Evolutionary conservation across 23 tunicate genomes (phyloP), one percentile per base, ranked within the genome.

Genomic region (Oikopleura dioica): DNA sequence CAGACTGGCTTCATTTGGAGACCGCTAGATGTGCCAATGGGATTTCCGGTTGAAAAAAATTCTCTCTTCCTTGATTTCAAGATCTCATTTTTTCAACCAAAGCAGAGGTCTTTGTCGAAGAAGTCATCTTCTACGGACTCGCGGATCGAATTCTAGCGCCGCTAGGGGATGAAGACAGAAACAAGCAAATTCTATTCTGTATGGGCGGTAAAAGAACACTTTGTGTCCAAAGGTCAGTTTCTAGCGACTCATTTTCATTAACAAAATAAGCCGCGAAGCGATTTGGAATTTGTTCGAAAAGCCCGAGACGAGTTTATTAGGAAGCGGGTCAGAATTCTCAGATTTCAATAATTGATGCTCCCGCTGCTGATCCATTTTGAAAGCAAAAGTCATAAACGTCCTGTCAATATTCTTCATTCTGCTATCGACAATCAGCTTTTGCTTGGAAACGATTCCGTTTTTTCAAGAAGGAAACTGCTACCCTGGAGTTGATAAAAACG

Each of bases 1-100:
- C 72, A 63, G 55, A 63, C 33, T 23, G 29, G 32, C 2, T 28
- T 12, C 26, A 63, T 63, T 16, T 63, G 72, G 72, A 24, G 72
- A 63, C 72, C 72, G 33, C 33, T 63, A 2, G 72, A 63, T 63
- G 72, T 63, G 72, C 72, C 72, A 16, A 63, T 63, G 72, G 72
- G 32, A n/a, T n/a, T n/a, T n/a, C n/a, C n/a, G n/a, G n/a, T n/a
- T n/a, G n/a, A n/a, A n/a, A n/a, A n/a, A n/a, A n/a, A n/a, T n/a
- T n/a, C n/a, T n/a, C n/a, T n/a, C n/a, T n/a, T n/a, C n/a, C n/a
- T n/a, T n/a, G n/a, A n/a, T n/a, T n/a, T n/a, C n/a, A n/a, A n/a
- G n/a, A n/a, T n/a, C n/a, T n/a, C n/a, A n/a, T n/a, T n/a, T n/a
- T n/a, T n/a, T n/a, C n/a, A n/a, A n/a, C n/a, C n/a, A n/a, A n/a